These are phyloP conservation scores for Stenurella melanura DNA, from an alignment of 2,888 invertebrate species.

Conservation along the genomic window DNA sequence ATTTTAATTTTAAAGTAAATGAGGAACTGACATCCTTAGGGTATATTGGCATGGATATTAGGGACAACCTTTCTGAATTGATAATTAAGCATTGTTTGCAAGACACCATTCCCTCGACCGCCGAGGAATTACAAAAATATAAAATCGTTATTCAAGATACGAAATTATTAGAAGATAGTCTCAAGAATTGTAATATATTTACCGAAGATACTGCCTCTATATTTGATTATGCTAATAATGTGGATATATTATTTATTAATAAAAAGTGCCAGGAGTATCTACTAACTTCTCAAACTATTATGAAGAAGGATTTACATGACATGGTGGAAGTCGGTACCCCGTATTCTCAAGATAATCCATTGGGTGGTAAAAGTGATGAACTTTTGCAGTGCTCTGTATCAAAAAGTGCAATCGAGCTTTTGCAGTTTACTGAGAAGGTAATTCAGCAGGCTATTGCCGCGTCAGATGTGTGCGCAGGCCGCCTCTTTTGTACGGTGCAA, in stretches of 20 bases:
- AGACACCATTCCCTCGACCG: constrained; percentile 85
- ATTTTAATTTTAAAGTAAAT: constrained; percentile 75
- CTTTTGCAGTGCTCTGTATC: constrained; percentile 79
- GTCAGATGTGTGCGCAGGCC: constrained; percentile 78
- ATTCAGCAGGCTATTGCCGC: constrained; percentile 81
- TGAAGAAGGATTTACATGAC: constrained; percentile 88
- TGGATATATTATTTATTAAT: constrained; percentile 85
- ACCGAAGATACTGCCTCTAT: constrained; percentile 77
- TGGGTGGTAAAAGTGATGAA: constrained; percentile 71
- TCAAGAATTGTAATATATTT: constrained; percentile 78
- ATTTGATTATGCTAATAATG: constrained; percentile 82
- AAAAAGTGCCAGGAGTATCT: constrained; percentile 85
- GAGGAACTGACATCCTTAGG: constrained; percentile 74
- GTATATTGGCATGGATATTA: constrained; percentile 76
- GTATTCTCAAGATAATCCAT: constrained; percentile 72
- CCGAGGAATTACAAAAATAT: constrained; percentile 82
- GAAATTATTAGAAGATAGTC: constrained; percentile 79
- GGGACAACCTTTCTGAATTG: constrained; percentile 78
- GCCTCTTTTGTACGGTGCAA: constrained; percentile 82
- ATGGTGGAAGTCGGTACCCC: constrained; percentile 77
- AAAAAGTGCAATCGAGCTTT: constrained; percentile 78
- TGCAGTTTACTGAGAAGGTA: constrained; percentile 79
- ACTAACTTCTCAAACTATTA: constrained; percentile 81
- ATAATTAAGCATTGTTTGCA: constrained; percentile 85
- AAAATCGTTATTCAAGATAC: constrained; percentile 79